Base-by-base conservation (phyloP, 2,888 invertebrate species). In the Choristoneura rosaceana region DNA sequence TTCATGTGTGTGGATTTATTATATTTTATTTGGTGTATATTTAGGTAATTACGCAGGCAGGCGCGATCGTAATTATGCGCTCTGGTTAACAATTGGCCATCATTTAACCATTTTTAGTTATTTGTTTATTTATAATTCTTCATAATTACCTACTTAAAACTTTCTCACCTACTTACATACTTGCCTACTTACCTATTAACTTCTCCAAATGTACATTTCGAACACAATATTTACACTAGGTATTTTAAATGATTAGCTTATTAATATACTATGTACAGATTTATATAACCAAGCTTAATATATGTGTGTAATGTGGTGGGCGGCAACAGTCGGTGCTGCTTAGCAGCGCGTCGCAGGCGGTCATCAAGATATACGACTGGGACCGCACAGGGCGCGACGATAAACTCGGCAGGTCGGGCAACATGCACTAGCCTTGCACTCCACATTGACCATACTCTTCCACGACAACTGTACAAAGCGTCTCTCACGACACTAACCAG, bases 321-420 rank as follows among this genome's bases (percentile, higher is more conserved):
- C 88, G 90, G 87, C 90, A 87, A 88, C 94, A 94, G 94, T 93
- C 88, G 78, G 84, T 92, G 87, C 86, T 89, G 81, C 86, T 87
- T 79, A 82, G 88, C 87, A 85, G 84, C 83, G 86, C 84, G 77
- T 76, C 84, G 85, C 80, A 80, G 77, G 82, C 86, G 78, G 81
- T 82, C 85, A 95, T 97, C 87, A 95, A 94, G 88, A 96, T 98
- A 83, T 98, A 95, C 96, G 98, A 99, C 96, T 97, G 98, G 96
- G 99, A 99, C 95, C 96, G 97, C 86, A 96, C 97, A 81, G 97
- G 97, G 87, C 96, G 96, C 89, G 98, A 99, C 94, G 99, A 99
- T 94, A 96, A 96, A 84, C 96, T 99, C 84, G 99, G 99, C 95
- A 98, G 98, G 98, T 97, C 95, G 92, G 95, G 92, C 45, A 64